Conservation (phyloP, 1,140 invertebrate genomes). For the Scaptomyza hsui region DNA sequence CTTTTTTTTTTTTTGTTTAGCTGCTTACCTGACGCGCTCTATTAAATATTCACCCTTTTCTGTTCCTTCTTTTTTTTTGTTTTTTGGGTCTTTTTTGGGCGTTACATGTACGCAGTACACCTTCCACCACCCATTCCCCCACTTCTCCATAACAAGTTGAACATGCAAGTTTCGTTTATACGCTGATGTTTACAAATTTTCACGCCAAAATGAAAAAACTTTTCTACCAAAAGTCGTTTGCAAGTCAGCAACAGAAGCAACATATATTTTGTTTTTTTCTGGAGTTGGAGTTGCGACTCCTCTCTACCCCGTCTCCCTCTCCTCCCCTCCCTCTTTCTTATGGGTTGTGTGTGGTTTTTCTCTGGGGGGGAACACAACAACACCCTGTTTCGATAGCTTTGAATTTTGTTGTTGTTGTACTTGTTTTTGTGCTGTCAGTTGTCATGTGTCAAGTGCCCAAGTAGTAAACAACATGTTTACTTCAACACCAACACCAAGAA, state of each 20-base stretch:
- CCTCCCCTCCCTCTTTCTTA: not conserved
- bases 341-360: constrained; percentile 31
- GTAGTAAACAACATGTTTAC: constrained; percentile 67
- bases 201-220: constrained; percentile 80
- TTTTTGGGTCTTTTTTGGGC: not conserved
- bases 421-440: constrained; percentile 47
- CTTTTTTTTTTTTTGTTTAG: constrained; percentile 20
- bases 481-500: constrained; percentile 5
- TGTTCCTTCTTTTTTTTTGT: constrained; percentile 46
- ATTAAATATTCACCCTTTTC: constrained; percentile 82
- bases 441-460: constrained; percentile 74
- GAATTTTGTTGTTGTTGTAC: not conserved
- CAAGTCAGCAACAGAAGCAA: constrained; percentile 45
- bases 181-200: constrained; percentile 82
- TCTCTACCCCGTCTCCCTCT: too few species aligned
- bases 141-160: constrained; percentile 11
- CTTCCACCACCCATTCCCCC: not conserved
- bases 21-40: constrained; percentile 47
- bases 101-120: constrained; percentile 4
- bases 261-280: not conserved
- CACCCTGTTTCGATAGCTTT: constrained; percentile 18
- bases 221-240: constrained; percentile 38
- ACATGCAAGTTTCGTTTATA: constrained; percentile 68
- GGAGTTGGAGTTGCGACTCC: not conserved
- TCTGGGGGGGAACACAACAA: constrained; percentile 9